Conservation (phyloP, 2,797 vertebrate genomes). For the Eulemur rubriventer region DNA sequence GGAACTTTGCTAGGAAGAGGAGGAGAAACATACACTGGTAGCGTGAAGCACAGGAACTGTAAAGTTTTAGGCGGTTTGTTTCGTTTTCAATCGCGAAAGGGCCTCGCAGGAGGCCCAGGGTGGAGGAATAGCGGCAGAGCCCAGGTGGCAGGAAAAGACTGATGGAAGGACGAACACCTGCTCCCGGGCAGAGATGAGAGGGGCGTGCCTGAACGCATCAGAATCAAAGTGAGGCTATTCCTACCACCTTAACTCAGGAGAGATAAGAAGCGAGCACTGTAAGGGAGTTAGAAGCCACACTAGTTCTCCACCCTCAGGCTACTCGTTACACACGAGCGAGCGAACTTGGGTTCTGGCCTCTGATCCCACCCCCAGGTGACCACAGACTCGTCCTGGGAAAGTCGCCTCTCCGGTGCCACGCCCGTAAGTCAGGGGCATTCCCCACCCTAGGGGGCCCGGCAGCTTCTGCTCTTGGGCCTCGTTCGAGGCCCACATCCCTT, state of each 20-base stretch:
- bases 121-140: background rate
- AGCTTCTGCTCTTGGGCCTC: background rate
- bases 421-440: fast-evolving
- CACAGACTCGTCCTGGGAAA: fast-evolving
- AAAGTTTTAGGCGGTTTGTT: background rate
- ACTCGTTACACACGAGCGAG: background rate
- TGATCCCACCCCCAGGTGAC: background rate
- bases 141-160: background rate
- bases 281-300: background rate
- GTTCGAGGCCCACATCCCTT: fast-evolving
- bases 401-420: fast-evolving
- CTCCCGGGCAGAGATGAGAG: fast-evolving
- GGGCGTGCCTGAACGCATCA: too few relatives aligned
- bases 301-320: background rate
- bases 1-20: background rate
- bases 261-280: background rate
- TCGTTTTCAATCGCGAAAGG: background rate
- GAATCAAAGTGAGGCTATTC: too few relatives aligned
- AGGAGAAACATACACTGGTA: background rate
- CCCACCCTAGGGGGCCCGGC: background rate
- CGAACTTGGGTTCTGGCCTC: fast-evolving
- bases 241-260: background rate
- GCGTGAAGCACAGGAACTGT: fast-evolving
- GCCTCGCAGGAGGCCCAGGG: background rate
- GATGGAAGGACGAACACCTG: background rate